phyloP scores from a whole-genome alignment of 2,797 vertebrate species.

The Crypturellus tataupa region DNA sequence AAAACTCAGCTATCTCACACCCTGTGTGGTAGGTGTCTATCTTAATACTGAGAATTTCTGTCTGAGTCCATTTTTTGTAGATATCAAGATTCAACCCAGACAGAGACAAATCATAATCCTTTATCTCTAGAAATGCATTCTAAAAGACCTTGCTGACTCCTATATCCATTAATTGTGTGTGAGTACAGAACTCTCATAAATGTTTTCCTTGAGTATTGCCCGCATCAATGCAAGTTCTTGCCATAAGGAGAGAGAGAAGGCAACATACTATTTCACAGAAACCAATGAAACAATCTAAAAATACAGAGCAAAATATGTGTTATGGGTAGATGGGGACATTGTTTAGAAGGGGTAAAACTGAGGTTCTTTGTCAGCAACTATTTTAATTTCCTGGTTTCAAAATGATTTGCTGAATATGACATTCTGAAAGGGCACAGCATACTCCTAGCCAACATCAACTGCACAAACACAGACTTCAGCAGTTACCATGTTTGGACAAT shows the following conservation, averaged over 20 bases:
- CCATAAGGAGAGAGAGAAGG: not conserved
- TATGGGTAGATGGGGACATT: not conserved
- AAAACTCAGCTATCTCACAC: constrained; percentile 99
- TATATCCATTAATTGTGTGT: not conserved
- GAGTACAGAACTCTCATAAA: not conserved
- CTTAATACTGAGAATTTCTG: not conserved
- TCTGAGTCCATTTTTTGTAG: not conserved
- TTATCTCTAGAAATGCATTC: not conserved
- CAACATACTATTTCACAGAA: not conserved
- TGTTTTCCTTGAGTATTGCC: not conserved
- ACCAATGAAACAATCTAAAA: not conserved
- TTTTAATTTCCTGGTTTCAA: not conserved
- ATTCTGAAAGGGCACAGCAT: constrained; percentile 10
- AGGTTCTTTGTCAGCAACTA: not conserved
- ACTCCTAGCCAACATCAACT: not conserved
- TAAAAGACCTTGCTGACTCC: not conserved
- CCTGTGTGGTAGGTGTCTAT: constrained; percentile 89
- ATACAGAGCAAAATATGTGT: not conserved
- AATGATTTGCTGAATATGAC: constrained; percentile 20
- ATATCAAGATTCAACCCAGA: not conserved
- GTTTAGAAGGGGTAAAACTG: not conserved
- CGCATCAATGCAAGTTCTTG: not conserved
- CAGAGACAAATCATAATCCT: not conserved
- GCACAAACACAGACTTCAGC: constrained; percentile 15
- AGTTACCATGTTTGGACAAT: not conserved